Evolutionary conservation across 2,113 vertebrate species (phyloP), one percentile per base, ranked within the genome.

Genomic region (Pelobates fuscus): DNA sequence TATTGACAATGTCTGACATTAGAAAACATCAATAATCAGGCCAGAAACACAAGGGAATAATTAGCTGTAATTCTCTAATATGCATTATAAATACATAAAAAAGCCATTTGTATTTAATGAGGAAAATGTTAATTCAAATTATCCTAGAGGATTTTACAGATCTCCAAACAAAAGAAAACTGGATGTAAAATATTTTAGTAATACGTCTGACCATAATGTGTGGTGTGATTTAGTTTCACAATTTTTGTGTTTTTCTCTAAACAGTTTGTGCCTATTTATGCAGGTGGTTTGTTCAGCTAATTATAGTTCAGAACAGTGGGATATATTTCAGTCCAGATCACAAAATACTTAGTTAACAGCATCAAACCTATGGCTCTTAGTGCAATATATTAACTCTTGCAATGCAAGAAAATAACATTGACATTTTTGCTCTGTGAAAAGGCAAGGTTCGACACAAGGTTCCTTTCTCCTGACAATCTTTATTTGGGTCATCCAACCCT

Each of bases 1-100:
- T 76, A 76, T 76, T 76, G 72, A 76, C 72, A 76, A 52, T 55
- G 49, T 67, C 64, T 67, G 72, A 76, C 64, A 76, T 65, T 76
- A 59, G 64, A 76, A 67, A 24, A 67, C 72, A 76, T 76, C 72
- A 76, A 76, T 76, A 76, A 55, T 76, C 71, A 75, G 71, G 52
- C 25, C 44, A 30, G 71, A 66, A 65, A 76, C 72, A 76, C 71
- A 75, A 66, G 71, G 72, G 72, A 76, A 76, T 76, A 76, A 76
- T 76, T 76, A 67, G 54, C 72, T 76, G 72, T 64, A 76, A 76
- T 58, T 76, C 64, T 76, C 58, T 57, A 76, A 67, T 60, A 76
- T 60, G 41, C 58, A 52, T 65, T 67, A 59, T 63, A 67, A 67
- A 76, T 76, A 30, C 46, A 71, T 59, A 71, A 71, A 71, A 30